Evolutionary conservation across 2,797 vertebrate species (phyloP), one percentile per base, ranked within the genome.

Genomic region (Chrosomus eos): DNA sequence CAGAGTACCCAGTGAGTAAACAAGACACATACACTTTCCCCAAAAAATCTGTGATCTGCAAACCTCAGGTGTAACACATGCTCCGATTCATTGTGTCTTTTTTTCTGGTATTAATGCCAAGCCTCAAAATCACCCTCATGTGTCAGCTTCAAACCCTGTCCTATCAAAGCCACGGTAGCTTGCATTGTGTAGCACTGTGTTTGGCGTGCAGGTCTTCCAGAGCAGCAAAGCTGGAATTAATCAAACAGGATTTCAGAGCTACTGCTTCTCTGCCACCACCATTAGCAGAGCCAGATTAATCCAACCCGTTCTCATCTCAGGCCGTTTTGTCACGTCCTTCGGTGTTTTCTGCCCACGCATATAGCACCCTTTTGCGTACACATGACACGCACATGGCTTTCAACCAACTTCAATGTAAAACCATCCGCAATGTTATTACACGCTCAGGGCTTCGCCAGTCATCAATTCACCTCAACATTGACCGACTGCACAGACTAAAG

Each of bases 1-100:
- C 93, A 96, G 98, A 83, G 98, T 99, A 83, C 98, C 98, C 86
- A 99, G 98, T 99, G 93, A 98, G 98, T 96, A 84, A 68, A 77
- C 73, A 76, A 62, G 23, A 76, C 31, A 70, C 74, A 58, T 4
- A 77, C 55, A 60, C 28, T n/a, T 78, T 76, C 38, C 43, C 16
- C 13, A 14, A 45, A 79, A 80, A 83, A 23, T 45, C 58, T 43
- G 18, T 76, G 31, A 53, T 53, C 55, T 74, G 40, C 28, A 74
- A 74, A 74, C 40, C 70, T 62, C 21, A 73, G 70, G 21, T 60
- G 55, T 33, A 33, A 62, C 43, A 33, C 55, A 55, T 82, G 53
- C 26, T 23, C 36, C 4, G 11, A 10, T 82, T 53, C 23, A 67
- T 26, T 66, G 10, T 74, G 71, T 74, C 11, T 48, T 76, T 67